These are phyloP conservation scores for Arbacia lixula DNA, from an alignment of 53 echinoderm and acorn worm genomes.

Conservation along the genomic window DNA sequence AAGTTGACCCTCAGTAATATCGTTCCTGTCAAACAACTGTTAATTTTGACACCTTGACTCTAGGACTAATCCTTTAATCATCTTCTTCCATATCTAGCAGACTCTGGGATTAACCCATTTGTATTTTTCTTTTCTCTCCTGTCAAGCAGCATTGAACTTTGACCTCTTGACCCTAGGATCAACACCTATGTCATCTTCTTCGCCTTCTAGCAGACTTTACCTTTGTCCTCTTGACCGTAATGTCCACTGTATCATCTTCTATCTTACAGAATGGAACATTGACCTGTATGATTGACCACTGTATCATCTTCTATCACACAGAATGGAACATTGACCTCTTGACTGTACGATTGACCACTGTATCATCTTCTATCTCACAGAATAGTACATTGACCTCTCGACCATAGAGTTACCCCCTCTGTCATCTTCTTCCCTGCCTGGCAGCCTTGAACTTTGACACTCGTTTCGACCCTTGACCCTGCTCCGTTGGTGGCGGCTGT, in stretches of 20 bases:
- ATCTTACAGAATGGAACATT: too few species aligned
- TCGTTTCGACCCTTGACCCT: slow-evolving; percentile 65
- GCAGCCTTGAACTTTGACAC: slow-evolving; percentile 96
- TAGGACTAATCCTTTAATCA: too few species aligned
- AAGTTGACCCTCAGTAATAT: too few species aligned
- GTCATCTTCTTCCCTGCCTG: slow-evolving; percentile 81
- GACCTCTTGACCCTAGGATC: not conserved
- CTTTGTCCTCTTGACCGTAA: too few species aligned
- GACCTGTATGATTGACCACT: too few species aligned
- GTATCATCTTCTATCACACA: not conserved
- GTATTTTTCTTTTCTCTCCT: too few species aligned
- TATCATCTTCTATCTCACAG: not conserved
- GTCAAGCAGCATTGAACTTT: not conserved
- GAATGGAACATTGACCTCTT: not conserved
- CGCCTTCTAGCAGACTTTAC: slow-evolving; percentile 89
- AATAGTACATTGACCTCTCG: not conserved
- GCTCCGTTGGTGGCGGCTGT: not conserved
- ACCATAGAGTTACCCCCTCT: not conserved
- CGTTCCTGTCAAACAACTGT: too few species aligned
- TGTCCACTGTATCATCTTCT: too few species aligned
- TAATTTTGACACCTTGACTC: too few species aligned
- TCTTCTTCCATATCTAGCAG: too few species aligned
- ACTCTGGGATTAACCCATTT: too few species aligned
- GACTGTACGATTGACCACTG: too few species aligned
- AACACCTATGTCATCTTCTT: slow-evolving; percentile 68